Base-by-base conservation (phyloP, 2,797 vertebrate genomes). In the Cyprinella venusta region DNA sequence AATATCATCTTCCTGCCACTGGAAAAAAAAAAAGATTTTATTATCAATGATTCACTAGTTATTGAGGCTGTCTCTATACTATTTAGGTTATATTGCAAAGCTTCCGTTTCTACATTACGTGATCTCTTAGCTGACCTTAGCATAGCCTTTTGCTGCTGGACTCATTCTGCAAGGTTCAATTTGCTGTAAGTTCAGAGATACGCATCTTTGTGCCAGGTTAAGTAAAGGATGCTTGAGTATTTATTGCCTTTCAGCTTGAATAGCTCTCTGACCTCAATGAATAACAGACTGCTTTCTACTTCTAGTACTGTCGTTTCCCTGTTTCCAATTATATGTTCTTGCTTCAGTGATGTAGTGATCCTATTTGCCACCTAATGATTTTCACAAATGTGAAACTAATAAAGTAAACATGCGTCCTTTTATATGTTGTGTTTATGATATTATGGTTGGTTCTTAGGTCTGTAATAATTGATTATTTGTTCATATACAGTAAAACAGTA, bases 161-260 rank as follows among this genome's bases (percentile, higher is more conserved):
- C 38, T 33, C 40, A 77, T 77, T 77, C 61, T 48, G 24, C 16
- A 63, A 63, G 56, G 75, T 63, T 64, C 26, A 67, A 3, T 67
- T 48, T 67, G 63, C 63, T 79, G 10, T 5, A 36, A 52, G 76
- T 67, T 65, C 21, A 68, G 63, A 36, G 63, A 79, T 24, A 12
- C 19, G 1, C 33, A 79, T 79, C 45, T 67, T 79, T 13, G 18
- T 67, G 61, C 26, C 63, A 68, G 45, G 63, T 40, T 79, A 68
- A 52, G 30, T 67, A 67, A 79, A 68, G 63, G 77, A 79, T 54
- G 33, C 61, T 78, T 78, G 40, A 78, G 76, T 64, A 68, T 79
- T 54, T 68, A 79, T 79, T 64, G 64, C 30, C 45, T 52, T 79
- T 19, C 40, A 33, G 26, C 61, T 52, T 54, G 45, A 79, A 79